Evolutionary conservation across 2,797 vertebrate species (phyloP).

Genomic region (Numenius phaeopus): DNA sequence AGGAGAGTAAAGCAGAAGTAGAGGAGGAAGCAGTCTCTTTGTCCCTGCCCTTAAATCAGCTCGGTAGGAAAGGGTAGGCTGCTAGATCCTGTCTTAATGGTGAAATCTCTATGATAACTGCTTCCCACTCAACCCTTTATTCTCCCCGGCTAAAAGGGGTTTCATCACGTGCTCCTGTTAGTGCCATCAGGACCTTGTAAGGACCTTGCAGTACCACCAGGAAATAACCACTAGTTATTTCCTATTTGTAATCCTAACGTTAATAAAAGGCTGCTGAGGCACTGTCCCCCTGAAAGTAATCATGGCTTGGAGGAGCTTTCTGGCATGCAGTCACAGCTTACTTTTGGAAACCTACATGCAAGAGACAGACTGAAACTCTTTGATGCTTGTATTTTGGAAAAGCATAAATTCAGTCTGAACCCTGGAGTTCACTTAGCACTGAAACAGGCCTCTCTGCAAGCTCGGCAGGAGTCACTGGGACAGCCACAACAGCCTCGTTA

Average conservation of each 20-base stretch:
- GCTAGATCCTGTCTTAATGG: background rate
- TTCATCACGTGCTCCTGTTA: background rate
- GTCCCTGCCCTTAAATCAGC: background rate
- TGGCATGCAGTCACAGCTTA: background rate
- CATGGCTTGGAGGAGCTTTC: background rate
- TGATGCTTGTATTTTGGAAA: background rate
- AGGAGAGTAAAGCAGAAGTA: background rate
- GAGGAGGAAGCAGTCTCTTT: background rate
- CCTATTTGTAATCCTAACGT: background rate
- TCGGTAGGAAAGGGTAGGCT: background rate
- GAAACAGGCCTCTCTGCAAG: background rate
- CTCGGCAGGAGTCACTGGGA: fast-evolving
- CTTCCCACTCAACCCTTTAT: background rate
- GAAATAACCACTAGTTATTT: background rate
- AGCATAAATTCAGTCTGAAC: background rate
- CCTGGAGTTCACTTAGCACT: background rate
- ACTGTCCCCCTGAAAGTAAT: background rate
- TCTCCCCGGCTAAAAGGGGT: background rate
- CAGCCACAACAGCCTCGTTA: background rate
- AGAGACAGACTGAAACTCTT: background rate
- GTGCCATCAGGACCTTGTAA: background rate
- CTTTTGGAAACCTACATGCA: background rate
- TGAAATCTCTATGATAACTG: background rate
- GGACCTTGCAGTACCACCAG: background rate
- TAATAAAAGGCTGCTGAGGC: background rate